phyloP scores from a whole-genome alignment of 1,140 invertebrate species.

The Cardiocondyla obscurior region DNA sequence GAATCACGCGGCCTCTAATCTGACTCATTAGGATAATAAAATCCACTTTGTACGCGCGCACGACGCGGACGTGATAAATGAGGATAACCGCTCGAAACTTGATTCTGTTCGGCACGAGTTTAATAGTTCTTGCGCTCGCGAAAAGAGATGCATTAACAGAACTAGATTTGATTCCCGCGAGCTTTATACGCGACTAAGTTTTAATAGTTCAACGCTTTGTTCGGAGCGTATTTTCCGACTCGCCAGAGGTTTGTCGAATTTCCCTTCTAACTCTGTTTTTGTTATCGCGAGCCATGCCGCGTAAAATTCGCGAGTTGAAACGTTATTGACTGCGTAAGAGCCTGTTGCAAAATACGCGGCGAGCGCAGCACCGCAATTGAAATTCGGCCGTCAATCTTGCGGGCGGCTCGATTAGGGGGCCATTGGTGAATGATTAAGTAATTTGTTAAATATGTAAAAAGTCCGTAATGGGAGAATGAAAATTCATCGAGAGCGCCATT shows the following conservation, averaged over 20 bases:
- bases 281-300: neutral
- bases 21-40: slow-evolving; percentile 38
- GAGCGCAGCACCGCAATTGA: neutral
- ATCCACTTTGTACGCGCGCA: slow-evolving; percentile 5
- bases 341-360: neutral
- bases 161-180: neutral
- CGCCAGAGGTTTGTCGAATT: neutral
- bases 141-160: neutral
- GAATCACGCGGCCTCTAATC: slow-evolving; percentile 21
- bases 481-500: slow-evolving; percentile 2
- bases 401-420: neutral
- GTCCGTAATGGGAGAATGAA: neutral
- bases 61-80: neutral
- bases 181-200: neutral
- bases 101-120: neutral
- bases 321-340: neutral
- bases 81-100: neutral
- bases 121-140: neutral
- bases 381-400: slow-evolving; percentile 15
- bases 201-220: slow-evolving; percentile 20
- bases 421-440: neutral
- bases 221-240: neutral
- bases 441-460: slow-evolving; percentile 15
- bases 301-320: neutral
- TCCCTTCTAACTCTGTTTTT: neutral